Base-by-base conservation (phyloP, 2,113 vertebrate species). In the Hippocampus barbouri region DNA sequence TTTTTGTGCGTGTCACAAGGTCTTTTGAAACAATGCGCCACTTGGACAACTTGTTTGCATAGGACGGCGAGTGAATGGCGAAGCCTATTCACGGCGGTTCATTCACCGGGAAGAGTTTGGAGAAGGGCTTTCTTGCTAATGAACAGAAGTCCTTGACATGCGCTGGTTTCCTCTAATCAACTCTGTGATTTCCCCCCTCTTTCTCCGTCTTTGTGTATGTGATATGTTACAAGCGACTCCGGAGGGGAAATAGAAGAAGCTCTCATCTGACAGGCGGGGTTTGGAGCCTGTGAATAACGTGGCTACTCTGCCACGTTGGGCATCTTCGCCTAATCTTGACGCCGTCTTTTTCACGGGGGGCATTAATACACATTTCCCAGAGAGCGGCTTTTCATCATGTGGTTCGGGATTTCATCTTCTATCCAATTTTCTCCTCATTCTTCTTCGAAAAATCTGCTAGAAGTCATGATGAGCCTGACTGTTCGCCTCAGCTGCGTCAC, bases 41-140 rank as follows among this genome's bases (percentile, higher is more conserved):
- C 87, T 90, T 89, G 87, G 88, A 89, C 78, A 82, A 87, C 89
- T 87, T 92, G 89, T 90, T 91, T 91, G 87, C 79, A 83, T 81
- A 87, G 81, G 79, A 78, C 74, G 75, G 74, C 49, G 77, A 61
- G 75, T 87, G 83, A 89, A 83, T 76, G 82, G 81, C 75, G 56
- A 62, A 7, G 54, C 83, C 70, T 85, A 62, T 90, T 92, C 82
- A 89, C 70, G 16, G 43, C 68, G 68, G 69, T 81, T 81, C 75
- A 83, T 83, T 87, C 69, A 81, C 40, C 30, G 49, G 64, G 64
- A 72, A 75, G 73, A 80, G 77, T 80, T 83, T 71, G 45, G 73
- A 79, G 74, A 79, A 81, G 79, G 79, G 69, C 70, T 79, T 75
- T 84, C 69, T 38, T 77, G 77, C 34, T 78, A 79, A 71, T 83